Percentiles rank a stretch among this genome's conserved stretches.
These are phyloP conservation scores for Heliconius sara DNA, from an alignment of 2,888 invertebrate species.

Conservation along the genomic window DNA sequence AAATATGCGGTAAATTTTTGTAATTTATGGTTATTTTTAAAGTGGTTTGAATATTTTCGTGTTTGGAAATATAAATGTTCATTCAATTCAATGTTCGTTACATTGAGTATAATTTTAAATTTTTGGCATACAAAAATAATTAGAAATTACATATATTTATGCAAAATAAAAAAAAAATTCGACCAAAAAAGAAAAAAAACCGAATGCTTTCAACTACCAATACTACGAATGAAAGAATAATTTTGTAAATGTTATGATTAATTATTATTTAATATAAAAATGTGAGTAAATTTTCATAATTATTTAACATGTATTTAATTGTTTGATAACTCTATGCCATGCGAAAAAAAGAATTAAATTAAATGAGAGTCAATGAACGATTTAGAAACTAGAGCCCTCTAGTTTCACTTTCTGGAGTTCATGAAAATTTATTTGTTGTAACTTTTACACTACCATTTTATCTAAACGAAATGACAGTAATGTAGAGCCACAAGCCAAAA, in stretches of 20 bases:
- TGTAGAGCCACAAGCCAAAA: too few relatives aligned
- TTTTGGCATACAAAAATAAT: background rate
- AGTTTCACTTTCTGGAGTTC: background rate
- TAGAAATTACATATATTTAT: background rate
- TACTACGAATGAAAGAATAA: too few relatives aligned
- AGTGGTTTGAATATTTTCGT: background rate
- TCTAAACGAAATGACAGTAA: background rate
- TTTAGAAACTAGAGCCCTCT: conserved; percentile 13
- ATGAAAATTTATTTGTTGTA: background rate
- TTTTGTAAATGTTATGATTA: too few relatives aligned
- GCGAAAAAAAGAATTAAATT: background rate
- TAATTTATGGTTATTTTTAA: background rate
- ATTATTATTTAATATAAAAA: background rate
- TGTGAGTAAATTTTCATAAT: too few relatives aligned
- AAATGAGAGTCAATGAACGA: background rate
- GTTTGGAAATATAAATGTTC: background rate
- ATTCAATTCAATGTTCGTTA: too few relatives aligned
- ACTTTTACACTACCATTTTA: background rate
- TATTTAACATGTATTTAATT: too few relatives aligned
- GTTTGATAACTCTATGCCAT: too few relatives aligned
- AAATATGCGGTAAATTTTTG: background rate
- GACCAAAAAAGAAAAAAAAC: too few relatives aligned
- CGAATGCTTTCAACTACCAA: too few relatives aligned
- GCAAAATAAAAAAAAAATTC: too few relatives aligned
- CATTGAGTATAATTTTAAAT: background rate